Conservation (phyloP, 1,140 invertebrate species). For the Popillia japonica region DNA sequence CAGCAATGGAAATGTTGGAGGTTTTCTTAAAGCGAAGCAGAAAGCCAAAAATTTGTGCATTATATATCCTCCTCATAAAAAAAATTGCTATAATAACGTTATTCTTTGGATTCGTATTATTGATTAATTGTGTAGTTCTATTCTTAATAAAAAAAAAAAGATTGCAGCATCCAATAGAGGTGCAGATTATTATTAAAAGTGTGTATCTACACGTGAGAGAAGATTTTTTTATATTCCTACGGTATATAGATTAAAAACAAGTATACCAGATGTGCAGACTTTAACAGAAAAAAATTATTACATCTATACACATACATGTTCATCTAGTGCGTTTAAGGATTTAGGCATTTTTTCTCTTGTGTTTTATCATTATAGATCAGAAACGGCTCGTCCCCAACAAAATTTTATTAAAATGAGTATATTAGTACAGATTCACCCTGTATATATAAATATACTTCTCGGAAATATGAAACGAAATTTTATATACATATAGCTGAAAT, state of each 20-base stretch:
- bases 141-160: neutral
- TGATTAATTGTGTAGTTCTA: neutral
- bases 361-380: too few relatives aligned
- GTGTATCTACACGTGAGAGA: constrained; percentile 3
- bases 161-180: neutral
- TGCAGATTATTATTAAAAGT: neutral
- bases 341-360: too few relatives aligned
- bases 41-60: constrained; percentile 36
- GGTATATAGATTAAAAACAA: neutral
- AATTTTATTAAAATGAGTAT: too few relatives aligned
- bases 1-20: neutral
- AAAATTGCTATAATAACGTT: neutral
- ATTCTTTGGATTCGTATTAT: neutral
- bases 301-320: neutral
- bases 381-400: too few relatives aligned
- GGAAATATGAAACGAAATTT: too few relatives aligned
- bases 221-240: constrained; percentile 5
- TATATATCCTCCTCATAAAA: constrained; percentile 14
- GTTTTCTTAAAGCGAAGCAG: constrained; percentile 35
- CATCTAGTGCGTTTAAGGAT: too few relatives aligned
- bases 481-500: too few relatives aligned
- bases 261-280: neutral
- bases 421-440: too few relatives aligned
- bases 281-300: constrained; percentile 10
- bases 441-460: too few relatives aligned